These are phyloP conservation scores for Cryptops parisi DNA, from an alignment of 2,888 invertebrate genomes.

Conservation along the genomic window DNA sequence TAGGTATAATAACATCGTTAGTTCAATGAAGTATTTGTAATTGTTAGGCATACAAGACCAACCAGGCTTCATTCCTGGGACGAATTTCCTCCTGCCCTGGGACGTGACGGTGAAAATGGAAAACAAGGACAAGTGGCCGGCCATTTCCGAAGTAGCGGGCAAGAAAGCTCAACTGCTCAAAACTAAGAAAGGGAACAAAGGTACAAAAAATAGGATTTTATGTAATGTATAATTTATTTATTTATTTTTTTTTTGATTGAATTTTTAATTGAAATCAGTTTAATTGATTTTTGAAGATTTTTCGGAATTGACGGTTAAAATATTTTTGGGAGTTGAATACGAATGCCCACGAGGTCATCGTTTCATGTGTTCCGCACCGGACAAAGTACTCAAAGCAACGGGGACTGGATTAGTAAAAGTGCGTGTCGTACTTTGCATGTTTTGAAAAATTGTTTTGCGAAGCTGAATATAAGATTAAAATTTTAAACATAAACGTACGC, in stretches of 20 bases:
- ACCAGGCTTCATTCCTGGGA: conserved; percentile 75
- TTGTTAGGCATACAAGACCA: conserved; percentile 64
- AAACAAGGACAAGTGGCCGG: conserved; percentile 31
- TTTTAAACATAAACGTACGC: too few species aligned
- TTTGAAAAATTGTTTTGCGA: too few species aligned
- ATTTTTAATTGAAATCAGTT: too few species aligned
- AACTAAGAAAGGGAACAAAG: conserved; percentile 25
- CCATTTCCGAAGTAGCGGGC: conserved; percentile 27
- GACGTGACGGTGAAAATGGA: conserved; percentile 55
- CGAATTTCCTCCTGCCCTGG: conserved; percentile 87
- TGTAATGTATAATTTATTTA: neutral
- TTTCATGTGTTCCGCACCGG: conserved; percentile 78
- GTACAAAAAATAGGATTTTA: conserved; percentile 4
- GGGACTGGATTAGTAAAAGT: conserved; percentile 51
- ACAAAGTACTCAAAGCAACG: conserved; percentile 61
- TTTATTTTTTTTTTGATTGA: neutral
- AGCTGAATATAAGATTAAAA: too few species aligned
- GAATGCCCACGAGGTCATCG: conserved; percentile 96
- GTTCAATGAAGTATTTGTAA: too few species aligned
- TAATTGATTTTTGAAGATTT: too few species aligned
- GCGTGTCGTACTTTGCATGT: conserved; percentile 3
- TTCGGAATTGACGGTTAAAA: conserved; percentile 59
- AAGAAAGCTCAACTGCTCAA: conserved; percentile 24
- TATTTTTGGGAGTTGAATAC: conserved; percentile 91
- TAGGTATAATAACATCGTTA: neutral